Percentiles rank a stretch among this genome's conserved stretches.
Evolutionary conservation across 2,113 vertebrate species (phyloP).

Genomic region (Microcebus lehilahytsara): DNA sequence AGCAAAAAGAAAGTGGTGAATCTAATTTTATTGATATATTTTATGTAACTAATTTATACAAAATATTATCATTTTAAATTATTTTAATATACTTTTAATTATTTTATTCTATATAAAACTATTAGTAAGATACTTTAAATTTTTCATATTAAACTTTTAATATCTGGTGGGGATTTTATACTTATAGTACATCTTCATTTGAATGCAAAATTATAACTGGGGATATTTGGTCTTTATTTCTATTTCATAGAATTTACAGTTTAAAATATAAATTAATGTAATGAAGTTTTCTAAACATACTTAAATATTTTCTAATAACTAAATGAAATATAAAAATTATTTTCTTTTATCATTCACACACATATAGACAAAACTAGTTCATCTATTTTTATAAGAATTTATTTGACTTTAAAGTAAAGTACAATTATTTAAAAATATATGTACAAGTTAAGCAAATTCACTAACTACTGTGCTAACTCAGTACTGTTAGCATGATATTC

Average conservation of each 20-base stretch:
- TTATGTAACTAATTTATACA: background rate
- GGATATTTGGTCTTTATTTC: background rate
- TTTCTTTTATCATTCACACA: background rate
- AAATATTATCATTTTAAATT: background rate
- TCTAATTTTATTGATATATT: background rate
- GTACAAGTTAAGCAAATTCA: background rate
- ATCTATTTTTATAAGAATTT: background rate
- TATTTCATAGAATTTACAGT: background rate
- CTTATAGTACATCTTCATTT: background rate
- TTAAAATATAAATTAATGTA: background rate
- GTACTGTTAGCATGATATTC: background rate
- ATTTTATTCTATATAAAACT: background rate
- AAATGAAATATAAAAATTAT: background rate
- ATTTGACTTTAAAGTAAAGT: slow-evolving; percentile 4
- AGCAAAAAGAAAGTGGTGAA: background rate
- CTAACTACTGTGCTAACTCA: background rate
- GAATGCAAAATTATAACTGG: background rate
- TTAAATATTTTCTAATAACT: background rate
- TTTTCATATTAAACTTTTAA: background rate
- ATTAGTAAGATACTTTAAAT: background rate
- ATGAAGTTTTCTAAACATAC: background rate
- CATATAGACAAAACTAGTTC: background rate
- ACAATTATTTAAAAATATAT: background rate
- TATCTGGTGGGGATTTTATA: background rate
- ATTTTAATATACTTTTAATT: background rate